These are phyloP conservation scores for Lordiphosa andalusiaca DNA, from an alignment of 2,888 invertebrate genomes.

Conservation along the genomic window DNA sequence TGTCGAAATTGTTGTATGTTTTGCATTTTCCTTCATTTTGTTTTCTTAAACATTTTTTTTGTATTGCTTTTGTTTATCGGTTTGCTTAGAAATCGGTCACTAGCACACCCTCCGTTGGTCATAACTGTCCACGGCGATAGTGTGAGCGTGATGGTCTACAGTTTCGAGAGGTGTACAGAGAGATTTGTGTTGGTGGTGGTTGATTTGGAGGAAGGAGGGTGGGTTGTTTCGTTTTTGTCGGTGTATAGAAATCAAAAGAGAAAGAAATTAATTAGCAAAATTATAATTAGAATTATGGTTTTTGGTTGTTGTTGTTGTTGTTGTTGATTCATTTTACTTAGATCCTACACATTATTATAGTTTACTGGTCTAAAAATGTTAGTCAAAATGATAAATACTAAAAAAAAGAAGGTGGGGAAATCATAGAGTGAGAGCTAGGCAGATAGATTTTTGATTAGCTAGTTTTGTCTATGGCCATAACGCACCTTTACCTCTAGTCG, in stretches of 20 bases:
- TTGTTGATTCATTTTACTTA: conserved; percentile 32
- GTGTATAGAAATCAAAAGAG: conserved; percentile 68
- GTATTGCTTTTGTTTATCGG: conserved; percentile 25
- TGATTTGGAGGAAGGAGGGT: conserved; percentile 19
- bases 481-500: conserved; percentile 74
- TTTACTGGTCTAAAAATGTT: too few relatives aligned
- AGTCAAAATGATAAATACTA: conserved; percentile 1
- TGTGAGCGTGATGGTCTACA: conserved; percentile 79
- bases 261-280: conserved; percentile 71
- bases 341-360: conserved; percentile 32
- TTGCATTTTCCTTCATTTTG: conserved; percentile 21
- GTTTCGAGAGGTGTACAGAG: conserved; percentile 31
- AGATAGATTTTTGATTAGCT: conserved; percentile 16
- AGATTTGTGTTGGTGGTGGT: conserved; percentile 21
- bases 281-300: conserved; percentile 47
- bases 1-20: conserved; percentile 32
- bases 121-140: conserved; percentile 79
- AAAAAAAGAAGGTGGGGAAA: conserved; percentile 11
- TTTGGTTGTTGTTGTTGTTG: too few relatives aligned
- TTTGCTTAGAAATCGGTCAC: conserved; percentile 79
- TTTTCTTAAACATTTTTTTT: conserved; percentile 11
- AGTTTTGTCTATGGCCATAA: conserved; percentile 33
- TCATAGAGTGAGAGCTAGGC: conserved; percentile 25
- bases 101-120: conserved; percentile 78
- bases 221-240: conserved; percentile 31